These are phyloP conservation scores for Sphaerodactylus townsendi DNA, from an alignment of 2,113 vertebrate species.

Conservation along the genomic window DNA sequence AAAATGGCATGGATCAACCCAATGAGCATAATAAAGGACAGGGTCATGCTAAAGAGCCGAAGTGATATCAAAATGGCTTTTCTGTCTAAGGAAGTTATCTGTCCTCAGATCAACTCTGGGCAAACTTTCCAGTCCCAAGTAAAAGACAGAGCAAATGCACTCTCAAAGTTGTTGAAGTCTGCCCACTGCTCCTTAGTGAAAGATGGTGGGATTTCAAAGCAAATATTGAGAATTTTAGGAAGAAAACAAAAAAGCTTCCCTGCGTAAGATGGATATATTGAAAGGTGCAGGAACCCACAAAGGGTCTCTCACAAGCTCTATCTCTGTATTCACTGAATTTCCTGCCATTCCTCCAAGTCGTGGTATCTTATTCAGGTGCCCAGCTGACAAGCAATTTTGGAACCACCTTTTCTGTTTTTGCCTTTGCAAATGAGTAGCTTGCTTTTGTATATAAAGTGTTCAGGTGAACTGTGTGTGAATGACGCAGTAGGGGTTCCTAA, in stretches of 20 bases:
- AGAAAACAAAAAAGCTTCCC: not conserved
- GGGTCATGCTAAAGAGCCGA: constrained; percentile 28
- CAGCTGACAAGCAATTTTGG: not conserved
- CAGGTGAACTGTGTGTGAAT: not conserved
- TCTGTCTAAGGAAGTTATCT: not conserved
- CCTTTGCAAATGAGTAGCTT: not conserved
- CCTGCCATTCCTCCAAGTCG: too few species aligned
- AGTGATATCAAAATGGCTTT: not conserved
- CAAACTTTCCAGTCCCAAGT: too few species aligned
- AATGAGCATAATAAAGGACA: not conserved
- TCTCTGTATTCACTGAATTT: not conserved
- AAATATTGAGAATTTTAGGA: not conserved
- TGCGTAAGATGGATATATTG: not conserved
- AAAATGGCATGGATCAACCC: not conserved
- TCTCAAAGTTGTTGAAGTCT: not conserved
- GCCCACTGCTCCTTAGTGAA: not conserved
- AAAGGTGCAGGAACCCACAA: not conserved
- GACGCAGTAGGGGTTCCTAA: not conserved
- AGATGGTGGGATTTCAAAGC: not conserved
- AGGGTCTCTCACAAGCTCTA: not conserved
- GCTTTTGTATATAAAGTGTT: not conserved
- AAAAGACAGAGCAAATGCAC: not conserved
- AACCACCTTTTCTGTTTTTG: not conserved
- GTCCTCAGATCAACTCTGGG: not conserved
- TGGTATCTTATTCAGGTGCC: not conserved